Evolutionary conservation across 2,113 vertebrate species (phyloP), one percentile per base, ranked within the genome.

Genomic region (Pedetes capensis): DNA sequence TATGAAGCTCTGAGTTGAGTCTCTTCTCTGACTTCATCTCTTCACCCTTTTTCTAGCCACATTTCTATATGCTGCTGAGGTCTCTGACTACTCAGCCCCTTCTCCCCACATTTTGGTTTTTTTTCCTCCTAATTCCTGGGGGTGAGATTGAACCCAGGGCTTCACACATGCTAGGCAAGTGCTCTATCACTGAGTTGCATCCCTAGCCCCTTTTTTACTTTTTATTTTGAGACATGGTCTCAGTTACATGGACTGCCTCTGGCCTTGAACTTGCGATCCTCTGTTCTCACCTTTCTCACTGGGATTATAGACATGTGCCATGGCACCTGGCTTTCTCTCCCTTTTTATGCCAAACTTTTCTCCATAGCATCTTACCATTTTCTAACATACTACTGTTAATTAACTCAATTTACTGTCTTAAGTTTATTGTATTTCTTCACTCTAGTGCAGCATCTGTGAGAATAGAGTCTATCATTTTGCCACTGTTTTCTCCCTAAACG

Each of bases 401-500:
- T 44, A 83, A 68, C 57, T 27, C 92, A 89, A 32, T 92, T 63
- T 91, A 39, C 42, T 59, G 49, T 59, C 39, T 75, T 83, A 91
- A 75, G 27, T 91, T 94, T 86, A 88, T 93, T 93, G 27, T 81
- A 4, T 85, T 82, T 81, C 39, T 85, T 92, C 16, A 71, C 42
- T 75, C 10, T 90, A 47, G 37, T 84, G 47, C n/a, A 84, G 23
- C 49, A 69, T 88, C 22, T 80, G 0, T 93, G 63, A 83, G 51
- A 93, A 64, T 6, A 94, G 34, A 32, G 4, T 83, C 63, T 97
- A 76, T 87, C 55, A 93, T 9, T 93, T 91, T 92, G 47, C 82
- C 32, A 32, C 27, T 85, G 22, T 88, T 87, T 76, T 83, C 64
- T 49, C 22, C 42, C 78, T 76, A 80, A 76, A 87, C 34, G 88